These are phyloP conservation scores for Eilema griseolum DNA, from an alignment of 2,888 invertebrate genomes.

Conservation along the genomic window DNA sequence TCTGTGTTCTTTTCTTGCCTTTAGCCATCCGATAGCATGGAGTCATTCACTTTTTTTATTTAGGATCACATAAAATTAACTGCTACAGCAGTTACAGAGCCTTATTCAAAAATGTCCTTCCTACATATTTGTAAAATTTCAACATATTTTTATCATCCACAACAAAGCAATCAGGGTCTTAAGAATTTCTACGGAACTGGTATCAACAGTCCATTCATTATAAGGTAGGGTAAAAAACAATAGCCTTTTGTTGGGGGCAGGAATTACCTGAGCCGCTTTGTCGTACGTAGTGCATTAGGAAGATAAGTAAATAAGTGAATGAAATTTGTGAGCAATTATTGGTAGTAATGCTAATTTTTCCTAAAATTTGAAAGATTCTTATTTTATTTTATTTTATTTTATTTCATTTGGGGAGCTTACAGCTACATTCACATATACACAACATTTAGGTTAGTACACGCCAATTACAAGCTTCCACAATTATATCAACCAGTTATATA, in stretches of 20 bases:
- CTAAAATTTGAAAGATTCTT: no score
- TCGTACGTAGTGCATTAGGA: neutral
- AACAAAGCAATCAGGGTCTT: neutral
- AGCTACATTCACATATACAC: no score
- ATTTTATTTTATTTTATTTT: no score
- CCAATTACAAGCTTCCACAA: no score
- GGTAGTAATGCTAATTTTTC: no score
- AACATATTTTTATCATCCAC: neutral
- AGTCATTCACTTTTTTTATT: neutral
- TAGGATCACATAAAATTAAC: neutral
- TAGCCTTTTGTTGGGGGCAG: neutral
- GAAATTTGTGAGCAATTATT: no score
- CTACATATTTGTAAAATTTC: neutral
- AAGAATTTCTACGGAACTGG: neutral
- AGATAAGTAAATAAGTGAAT: no score
- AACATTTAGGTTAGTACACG: no score
- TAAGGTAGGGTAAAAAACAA: neutral
- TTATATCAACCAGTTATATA: no score
- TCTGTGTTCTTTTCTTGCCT: neutral
- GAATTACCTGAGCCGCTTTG: neutral
- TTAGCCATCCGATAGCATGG: neutral
- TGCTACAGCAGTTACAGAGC: neutral
- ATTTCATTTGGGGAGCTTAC: no score
- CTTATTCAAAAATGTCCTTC: no score
- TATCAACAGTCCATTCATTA: neutral